These are phyloP conservation scores for Drosophila dunni DNA, from an alignment of 1,140 invertebrate genomes.

Conservation along the genomic window DNA sequence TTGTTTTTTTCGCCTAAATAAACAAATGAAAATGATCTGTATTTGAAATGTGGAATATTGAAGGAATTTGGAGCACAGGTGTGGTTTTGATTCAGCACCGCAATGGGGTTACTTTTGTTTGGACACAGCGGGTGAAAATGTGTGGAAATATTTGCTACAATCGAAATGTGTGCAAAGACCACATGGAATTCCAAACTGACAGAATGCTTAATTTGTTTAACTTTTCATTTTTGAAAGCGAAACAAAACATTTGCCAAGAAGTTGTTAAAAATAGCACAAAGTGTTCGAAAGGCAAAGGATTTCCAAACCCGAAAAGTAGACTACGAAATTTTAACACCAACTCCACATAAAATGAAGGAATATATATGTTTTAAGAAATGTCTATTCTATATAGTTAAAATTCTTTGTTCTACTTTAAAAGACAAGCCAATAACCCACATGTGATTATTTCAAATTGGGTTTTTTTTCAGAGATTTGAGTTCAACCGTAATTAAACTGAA, in stretches of 20 bases:
- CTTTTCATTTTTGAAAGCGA: not conserved
- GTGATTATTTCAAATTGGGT: conserved; percentile 5
- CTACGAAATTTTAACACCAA: not conserved
- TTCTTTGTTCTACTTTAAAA: conserved; percentile 1
- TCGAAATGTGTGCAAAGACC: not conserved
- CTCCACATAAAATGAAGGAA: no score
- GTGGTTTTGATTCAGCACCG: conserved; percentile 35
- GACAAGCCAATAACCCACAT: conserved; percentile 21
- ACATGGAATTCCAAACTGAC: not conserved
- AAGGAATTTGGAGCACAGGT: conserved; percentile 71
- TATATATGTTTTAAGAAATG: no score
- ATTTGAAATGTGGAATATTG: conserved; percentile 16
- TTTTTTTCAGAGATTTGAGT: conserved; percentile 22
- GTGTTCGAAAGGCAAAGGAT: not conserved
- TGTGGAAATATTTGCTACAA: conserved; percentile 25
- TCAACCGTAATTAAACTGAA: conserved; percentile 47
- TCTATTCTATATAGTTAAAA: not conserved
- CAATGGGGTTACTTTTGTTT: not conserved
- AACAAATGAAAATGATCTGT: conserved; percentile 45
- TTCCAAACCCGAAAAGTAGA: not conserved
- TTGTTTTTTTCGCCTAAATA: conserved; percentile 50
- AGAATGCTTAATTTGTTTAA: conserved; percentile 2
- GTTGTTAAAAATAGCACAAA: not conserved
- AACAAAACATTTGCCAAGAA: conserved; percentile 4
- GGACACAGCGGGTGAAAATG: conserved; percentile 3